Base-by-base conservation (phyloP, 2,797 vertebrate genomes). In the Erpetoichthys calabaricus region DNA sequence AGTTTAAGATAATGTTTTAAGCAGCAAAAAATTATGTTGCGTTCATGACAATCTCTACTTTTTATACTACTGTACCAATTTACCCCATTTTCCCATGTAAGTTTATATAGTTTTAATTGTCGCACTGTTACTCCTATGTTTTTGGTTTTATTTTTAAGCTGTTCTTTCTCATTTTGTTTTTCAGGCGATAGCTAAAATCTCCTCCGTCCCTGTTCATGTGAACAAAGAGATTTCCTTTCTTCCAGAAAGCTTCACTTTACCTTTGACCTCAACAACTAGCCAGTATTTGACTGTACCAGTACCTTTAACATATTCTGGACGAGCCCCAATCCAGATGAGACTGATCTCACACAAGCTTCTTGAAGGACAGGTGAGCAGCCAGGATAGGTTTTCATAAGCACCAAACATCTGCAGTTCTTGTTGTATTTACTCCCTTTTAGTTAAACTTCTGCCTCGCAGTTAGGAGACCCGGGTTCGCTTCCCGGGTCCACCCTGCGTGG, bases 281-380 rank as follows among this genome's bases (percentile, higher is more conserved):
- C 73, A 82, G 2, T 68, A 60, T 1, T 62, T 73, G 54, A 61
- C 65, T 0, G 74, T 87, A 57, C 72, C 73, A 0, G 83, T 84
- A 7, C 83, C 85, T 0, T 53, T 86, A 2, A 84, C 85, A 5
- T 85, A 86, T 68, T 84, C 65, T 68, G 84, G 85, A 6, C 85
- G 84, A 0, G 83, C 82, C 7, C 80, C 81, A 0, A 79, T 87
- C 51, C 68, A 80, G 55, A 63, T 82, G 63, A 78, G 85, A 2
- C 75, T 87, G 44, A 76, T 87, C 65, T 87, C 85, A 53, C 66
- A 65, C 42, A 71, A 73, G 54, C 71, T 86, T 5, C 68, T 82
- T 55, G 73, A 83, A 45, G 85, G 85, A 67, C 84, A 87, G 76
- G 85, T 86, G 55, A 46, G 52, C n/a, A n/a, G n/a, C n/a, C n/a